Evolutionary conservation across 2,113 vertebrate species (phyloP).

Genomic region (Oophaga pumilio): DNA sequence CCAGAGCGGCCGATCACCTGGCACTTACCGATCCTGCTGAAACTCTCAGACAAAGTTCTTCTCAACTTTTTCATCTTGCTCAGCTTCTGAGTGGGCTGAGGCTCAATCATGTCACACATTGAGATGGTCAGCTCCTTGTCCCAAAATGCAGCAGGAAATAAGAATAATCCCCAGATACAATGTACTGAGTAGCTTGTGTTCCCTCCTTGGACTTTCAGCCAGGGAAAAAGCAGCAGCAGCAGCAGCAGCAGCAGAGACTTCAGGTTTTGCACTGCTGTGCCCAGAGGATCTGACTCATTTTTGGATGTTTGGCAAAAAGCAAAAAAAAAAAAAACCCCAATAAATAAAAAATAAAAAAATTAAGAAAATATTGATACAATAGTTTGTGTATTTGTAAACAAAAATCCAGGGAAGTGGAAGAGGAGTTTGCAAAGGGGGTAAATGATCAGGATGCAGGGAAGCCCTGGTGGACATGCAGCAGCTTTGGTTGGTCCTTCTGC

Average conservation of each 20-base stretch:
- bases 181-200: background rate
- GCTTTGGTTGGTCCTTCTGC: slow-evolving; percentile 30
- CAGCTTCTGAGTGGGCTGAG: slow-evolving; percentile 78
- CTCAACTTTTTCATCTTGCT: slow-evolving; percentile 97
- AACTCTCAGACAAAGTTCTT: slow-evolving; percentile 98
- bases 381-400: background rate
- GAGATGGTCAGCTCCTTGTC: background rate
- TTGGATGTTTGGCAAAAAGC: background rate
- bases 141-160: background rate
- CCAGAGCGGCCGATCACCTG: background rate
- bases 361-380: background rate
- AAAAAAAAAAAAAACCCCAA: background rate
- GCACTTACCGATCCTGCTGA: slow-evolving; percentile 91
- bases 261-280: slow-evolving; percentile 12
- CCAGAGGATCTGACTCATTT: slow-evolving; percentile 30
- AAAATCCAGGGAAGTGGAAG: background rate
- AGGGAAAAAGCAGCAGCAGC: too few species aligned
- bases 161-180: background rate
- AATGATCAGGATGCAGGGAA: slow-evolving; percentile 1
- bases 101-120: slow-evolving; percentile 82
- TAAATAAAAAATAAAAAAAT: background rate
- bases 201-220: slow-evolving; percentile 1
- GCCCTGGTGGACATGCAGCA: slow-evolving; percentile 2
- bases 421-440: slow-evolving; percentile 3
- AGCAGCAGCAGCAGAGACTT: background rate